Base-by-base conservation (phyloP, 2,797 vertebrate genomes). In the Picus viridis region DNA sequence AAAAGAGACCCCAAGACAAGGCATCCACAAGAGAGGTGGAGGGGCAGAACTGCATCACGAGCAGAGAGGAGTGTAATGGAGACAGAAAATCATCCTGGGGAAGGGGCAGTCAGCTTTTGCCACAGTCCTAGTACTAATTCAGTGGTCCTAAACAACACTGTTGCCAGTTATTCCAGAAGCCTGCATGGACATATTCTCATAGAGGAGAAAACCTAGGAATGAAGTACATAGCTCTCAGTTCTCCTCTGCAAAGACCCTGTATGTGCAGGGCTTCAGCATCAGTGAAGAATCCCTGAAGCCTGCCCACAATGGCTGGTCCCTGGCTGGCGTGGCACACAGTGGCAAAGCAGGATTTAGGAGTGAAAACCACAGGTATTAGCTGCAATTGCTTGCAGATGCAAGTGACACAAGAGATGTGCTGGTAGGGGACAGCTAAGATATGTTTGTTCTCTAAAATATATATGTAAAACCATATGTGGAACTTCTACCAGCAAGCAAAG, bases 261-360 rank as follows among this genome's bases (percentile, higher is more conserved):
- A 7, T 11, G 3, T 12, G 12, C 16, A 27, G 4, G 54, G 5
- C 10, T 12, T 56, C 47, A 32, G 13, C 16, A 20, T 0, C 11
- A 29, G 32, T 51, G 34, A 85, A 56, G 72, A 39, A 85, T 29
- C 12, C 49, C 20, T 1, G 27, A 34, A 36, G 34, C 43, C 29
- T 53, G 54, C 34, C 41, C 30, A 58, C 4, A 20, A 18, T 1
- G 5, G 24, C 13, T 26, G 45, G 23, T 61, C 53, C 34, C 34
- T 24, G 10, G 6, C 27, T 32, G 20, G 23, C 23, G 16, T 2
- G 10, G 70, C 45, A 30, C 2, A 2, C 54, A 9, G 26, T 16
- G 10, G 9, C 58, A 53, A 69, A 74, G 68, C 23, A 45, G 43
- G 68, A 20, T 26, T 68, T 19, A 43, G 36, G 57, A 63, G 34